These are phyloP conservation scores for Formicarius rufipectus DNA, from an alignment of 2,113 vertebrate species.

Conservation along the genomic window DNA sequence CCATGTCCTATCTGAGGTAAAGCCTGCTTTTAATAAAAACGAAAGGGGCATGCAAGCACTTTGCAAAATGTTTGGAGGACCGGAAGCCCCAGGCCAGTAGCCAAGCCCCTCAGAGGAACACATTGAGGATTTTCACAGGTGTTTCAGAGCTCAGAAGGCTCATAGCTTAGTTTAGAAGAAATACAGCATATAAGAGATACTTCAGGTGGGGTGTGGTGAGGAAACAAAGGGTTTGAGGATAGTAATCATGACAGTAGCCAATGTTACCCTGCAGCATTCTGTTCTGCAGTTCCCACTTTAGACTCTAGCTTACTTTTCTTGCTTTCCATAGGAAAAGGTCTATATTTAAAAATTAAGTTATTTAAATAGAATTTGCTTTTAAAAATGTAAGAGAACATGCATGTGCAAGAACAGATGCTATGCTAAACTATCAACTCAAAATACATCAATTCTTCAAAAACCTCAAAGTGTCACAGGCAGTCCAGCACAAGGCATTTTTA, in stretches of 20 bases:
- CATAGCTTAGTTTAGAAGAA: neutral
- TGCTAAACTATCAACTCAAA: constrained; percentile 35
- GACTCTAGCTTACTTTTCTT: neutral
- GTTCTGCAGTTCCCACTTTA: neutral
- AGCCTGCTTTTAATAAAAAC: neutral
- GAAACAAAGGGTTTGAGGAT: neutral
- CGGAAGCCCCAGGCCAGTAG: neutral
- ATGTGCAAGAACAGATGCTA: constrained; percentile 42
- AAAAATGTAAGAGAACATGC: constrained; percentile 27
- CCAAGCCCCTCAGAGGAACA: neutral
- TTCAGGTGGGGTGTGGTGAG: neutral
- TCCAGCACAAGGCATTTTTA: constrained; percentile 59
- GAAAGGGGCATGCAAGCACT: neutral
- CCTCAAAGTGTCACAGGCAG: constrained; percentile 42
- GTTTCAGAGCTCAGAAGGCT: neutral
- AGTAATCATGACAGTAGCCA: neutral
- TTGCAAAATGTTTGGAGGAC: neutral
- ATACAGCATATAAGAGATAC: neutral
- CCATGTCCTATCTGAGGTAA: neutral
- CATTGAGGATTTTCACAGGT: neutral
- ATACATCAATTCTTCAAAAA: constrained; percentile 30
- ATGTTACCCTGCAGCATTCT: neutral
- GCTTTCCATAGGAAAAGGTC: constrained; percentile 37
- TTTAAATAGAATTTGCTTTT: constrained; percentile 28
- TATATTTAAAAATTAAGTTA: neutral